Evolutionary conservation across 2,113 vertebrate genomes (phyloP).

Genomic region (Solea solea): DNA sequence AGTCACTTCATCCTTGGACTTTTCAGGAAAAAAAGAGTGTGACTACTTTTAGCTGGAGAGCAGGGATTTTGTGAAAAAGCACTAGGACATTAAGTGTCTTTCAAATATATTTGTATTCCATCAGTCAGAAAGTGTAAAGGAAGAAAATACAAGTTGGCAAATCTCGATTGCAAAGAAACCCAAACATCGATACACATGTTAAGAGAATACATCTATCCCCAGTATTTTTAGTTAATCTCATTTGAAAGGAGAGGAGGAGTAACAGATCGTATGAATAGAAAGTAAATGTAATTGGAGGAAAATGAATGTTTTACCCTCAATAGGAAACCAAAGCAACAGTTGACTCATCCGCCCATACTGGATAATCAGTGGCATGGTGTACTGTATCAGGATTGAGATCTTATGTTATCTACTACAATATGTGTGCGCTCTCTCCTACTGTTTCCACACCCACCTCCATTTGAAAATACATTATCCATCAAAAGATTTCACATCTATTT

Average conservation of each 20-base stretch:
- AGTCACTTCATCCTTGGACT: conserved; percentile 48
- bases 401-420: conserved; percentile 65
- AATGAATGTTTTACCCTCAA: conserved; percentile 60
- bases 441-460: conserved; percentile 75
- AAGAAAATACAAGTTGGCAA: conserved; percentile 42
- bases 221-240: conserved; percentile 78
- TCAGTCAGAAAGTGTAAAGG: conserved; percentile 45
- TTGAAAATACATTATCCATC: conserved; percentile 76
- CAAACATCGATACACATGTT: conserved; percentile 57
- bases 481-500: conserved; percentile 80
- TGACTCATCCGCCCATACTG: conserved; percentile 74
- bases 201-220: conserved; percentile 62
- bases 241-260: conserved; percentile 68
- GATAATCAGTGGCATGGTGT: conserved; percentile 69
- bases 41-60: conserved; percentile 54
- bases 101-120: conserved; percentile 55
- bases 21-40: conserved; percentile 75
- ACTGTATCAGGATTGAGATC: conserved; percentile 73
- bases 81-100: conserved; percentile 57
- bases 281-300: conserved; percentile 54
- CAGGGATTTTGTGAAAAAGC: conserved; percentile 55
- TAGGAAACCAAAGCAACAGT: conserved; percentile 67
- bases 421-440: conserved; percentile 67
- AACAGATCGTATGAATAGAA: conserved; percentile 57
- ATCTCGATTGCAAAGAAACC: conserved; percentile 51